Percentiles rank a stretch among this genome's conserved stretches.
These are phyloP conservation scores for Trachops cirrhosus DNA, from an alignment of 2,797 vertebrate species.

Conservation along the genomic window DNA sequence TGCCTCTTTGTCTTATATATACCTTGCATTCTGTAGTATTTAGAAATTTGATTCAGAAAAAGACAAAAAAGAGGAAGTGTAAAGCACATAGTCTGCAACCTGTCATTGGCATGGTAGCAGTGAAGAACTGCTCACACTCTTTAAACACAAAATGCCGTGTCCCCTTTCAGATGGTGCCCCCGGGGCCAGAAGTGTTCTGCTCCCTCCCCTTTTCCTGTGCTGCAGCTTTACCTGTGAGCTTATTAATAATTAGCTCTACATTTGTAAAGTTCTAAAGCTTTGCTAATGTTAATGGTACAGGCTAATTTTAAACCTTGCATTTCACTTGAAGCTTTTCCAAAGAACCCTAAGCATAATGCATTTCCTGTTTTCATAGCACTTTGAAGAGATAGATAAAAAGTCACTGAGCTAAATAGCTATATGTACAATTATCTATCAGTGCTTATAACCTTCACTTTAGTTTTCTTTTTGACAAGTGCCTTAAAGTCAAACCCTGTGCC, in stretches of 20 bases:
- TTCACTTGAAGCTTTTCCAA: background rate
- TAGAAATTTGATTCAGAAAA: constrained; percentile 4
- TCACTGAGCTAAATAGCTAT: background rate
- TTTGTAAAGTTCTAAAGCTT: background rate
- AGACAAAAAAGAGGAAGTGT: background rate
- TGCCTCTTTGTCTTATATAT: background rate
- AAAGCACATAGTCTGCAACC: background rate
- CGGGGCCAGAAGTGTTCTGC: background rate
- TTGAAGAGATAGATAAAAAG: background rate
- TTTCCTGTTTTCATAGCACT: background rate
- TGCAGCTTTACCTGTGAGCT: background rate
- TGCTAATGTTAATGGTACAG: background rate
- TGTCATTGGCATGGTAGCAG: background rate
- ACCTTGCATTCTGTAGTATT: background rate
- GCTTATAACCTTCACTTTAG: background rate
- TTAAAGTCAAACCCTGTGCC: background rate
- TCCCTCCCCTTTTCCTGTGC: background rate
- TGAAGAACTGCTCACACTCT: background rate
- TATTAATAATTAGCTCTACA: background rate
- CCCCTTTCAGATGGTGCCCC: background rate
- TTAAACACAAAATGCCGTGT: background rate
- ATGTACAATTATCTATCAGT: background rate
- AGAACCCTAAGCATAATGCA: background rate
- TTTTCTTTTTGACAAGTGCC: background rate
- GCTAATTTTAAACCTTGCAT: background rate